Conservation (phyloP, 2,797 vertebrate genomes). For the Poecilia velifera region DNA sequence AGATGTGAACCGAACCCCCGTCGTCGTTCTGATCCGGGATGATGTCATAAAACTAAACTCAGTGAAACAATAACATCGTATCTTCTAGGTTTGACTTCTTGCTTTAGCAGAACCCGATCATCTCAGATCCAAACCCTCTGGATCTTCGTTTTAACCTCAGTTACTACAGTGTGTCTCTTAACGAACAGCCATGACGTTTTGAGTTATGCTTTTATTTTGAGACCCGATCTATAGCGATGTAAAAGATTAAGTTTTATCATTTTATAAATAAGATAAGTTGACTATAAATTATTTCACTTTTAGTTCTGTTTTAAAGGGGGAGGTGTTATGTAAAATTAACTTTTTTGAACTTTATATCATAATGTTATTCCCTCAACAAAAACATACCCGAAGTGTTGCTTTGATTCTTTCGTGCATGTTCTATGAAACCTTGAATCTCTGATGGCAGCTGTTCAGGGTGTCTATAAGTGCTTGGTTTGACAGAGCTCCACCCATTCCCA, state of each 20-base stretch:
- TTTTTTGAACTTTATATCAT: too few relatives aligned
- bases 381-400: too few relatives aligned
- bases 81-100: conserved; percentile 21
- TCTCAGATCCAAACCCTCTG: conserved; percentile 51
- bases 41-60: conserved; percentile 41
- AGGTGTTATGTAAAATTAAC: too few relatives aligned
- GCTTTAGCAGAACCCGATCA: conserved; percentile 44
- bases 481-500: too few relatives aligned
- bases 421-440: too few relatives aligned
- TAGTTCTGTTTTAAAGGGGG: background rate
- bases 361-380: too few relatives aligned
- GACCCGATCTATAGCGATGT: background rate
- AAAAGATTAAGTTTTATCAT: background rate
- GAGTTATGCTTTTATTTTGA: background rate
- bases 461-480: too few relatives aligned
- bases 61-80: conserved; percentile 23
- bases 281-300: background rate
- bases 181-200: conserved; percentile 13
- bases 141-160: conserved; percentile 28
- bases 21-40: conserved; percentile 21
- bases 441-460: too few relatives aligned
- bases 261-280: background rate
- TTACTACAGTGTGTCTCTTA: conserved; percentile 12
- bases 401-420: too few relatives aligned
- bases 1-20: conserved; percentile 60